phyloP scores from a whole-genome alignment of 2,797 vertebrate species.

The Sebastes flavidus region DNA sequence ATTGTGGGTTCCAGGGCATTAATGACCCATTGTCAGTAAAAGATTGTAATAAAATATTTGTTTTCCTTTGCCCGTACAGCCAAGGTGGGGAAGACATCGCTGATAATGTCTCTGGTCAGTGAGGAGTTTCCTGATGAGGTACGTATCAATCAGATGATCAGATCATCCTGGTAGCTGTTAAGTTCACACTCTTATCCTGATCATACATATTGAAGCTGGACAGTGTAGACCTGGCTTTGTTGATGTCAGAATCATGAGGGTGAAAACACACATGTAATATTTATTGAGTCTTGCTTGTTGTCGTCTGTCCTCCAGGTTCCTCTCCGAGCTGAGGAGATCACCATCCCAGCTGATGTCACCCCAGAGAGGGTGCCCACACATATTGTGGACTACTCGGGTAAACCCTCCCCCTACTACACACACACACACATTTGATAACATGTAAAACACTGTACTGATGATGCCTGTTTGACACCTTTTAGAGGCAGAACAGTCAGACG shows the following conservation, averaged over 20 bases:
- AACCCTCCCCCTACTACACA: not conserved
- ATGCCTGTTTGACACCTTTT: constrained; percentile 25
- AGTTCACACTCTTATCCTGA: not conserved
- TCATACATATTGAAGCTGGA: not conserved
- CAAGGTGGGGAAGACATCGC: constrained; percentile 98
- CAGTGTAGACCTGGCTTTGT: not conserved
- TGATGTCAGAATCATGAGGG: not conserved
- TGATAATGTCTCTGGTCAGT: constrained; percentile 99
- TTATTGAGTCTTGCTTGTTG: not conserved
- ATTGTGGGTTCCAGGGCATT: no score
- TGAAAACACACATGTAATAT: not conserved
- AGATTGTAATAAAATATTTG: not conserved
- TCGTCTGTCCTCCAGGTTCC: constrained; percentile 86
- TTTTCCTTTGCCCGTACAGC: constrained; percentile 82
- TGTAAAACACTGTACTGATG: not conserved
- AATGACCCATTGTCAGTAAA: not conserved
- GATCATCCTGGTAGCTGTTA: not conserved
- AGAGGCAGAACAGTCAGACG: constrained; percentile 96
- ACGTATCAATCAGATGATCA: constrained; percentile 22
- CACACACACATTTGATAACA: not conserved
- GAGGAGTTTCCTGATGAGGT: constrained; percentile 99
- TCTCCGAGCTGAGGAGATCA: constrained; percentile 95
- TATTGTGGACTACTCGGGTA: constrained; percentile 98
- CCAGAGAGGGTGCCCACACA: constrained; percentile 98
- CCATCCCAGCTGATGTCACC: constrained; percentile 97